These are phyloP conservation scores for Rhinogobius similis DNA, from an alignment of 2,113 vertebrate genomes.

Conservation along the genomic window DNA sequence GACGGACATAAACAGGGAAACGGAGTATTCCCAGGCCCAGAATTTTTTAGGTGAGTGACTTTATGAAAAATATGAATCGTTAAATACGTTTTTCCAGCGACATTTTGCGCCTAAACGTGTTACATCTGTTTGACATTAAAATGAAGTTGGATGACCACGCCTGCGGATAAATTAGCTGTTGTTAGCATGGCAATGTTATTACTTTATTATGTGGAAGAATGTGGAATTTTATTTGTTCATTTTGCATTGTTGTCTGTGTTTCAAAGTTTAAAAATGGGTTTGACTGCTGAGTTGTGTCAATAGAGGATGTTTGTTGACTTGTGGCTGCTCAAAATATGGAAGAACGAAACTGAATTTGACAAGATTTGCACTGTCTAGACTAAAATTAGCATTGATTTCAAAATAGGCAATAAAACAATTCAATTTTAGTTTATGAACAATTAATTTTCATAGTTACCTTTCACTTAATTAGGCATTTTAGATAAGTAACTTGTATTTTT, in stretches of 20 bases:
- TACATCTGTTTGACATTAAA: not conserved
- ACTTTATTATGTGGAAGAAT: not conserved
- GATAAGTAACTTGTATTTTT: no score
- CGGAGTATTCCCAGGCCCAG: not conserved
- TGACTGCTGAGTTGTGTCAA: not conserved
- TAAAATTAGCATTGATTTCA: no score
- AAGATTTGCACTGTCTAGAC: no score
- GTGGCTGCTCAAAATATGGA: not conserved
- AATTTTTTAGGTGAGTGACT: not conserved
- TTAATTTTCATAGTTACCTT: no score
- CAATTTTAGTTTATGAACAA: no score
- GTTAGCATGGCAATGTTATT: constrained; percentile 1
- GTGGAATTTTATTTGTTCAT: not conserved
- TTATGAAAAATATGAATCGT: not conserved
- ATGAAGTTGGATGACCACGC: not conserved
- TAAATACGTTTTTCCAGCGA: no score
- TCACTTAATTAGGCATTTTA: no score
- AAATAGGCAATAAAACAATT: no score
- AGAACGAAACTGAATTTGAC: no score
- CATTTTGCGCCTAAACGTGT: not conserved
- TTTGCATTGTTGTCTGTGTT: not conserved
- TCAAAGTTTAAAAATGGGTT: not conserved
- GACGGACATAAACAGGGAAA: not conserved
- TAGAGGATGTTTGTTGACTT: not conserved
- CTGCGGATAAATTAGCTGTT: not conserved